Base-by-base conservation (phyloP, 2,888 invertebrate species). In the Drosophila anomalipes region DNA sequence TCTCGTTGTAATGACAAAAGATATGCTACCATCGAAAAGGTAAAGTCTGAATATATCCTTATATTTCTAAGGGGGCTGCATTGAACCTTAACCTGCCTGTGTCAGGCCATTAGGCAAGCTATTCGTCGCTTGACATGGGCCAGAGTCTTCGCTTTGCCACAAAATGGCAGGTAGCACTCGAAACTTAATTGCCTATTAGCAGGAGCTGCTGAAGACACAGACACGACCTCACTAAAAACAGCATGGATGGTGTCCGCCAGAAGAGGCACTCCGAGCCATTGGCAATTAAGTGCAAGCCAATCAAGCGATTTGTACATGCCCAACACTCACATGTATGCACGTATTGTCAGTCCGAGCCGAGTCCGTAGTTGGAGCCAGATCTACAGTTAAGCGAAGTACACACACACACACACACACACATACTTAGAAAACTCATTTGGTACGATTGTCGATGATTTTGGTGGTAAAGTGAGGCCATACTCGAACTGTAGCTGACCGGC, bases 201-300 rank as follows among this genome's bases (percentile, higher is more conserved):
- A 87, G 87, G 67, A 87, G 82, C 80, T 76, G 82, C 86, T 69
- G 79, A 74, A 72, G 67, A 51, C 71, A 64, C 71, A 82, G 86
- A 72, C 87, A 86, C 86, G 89, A 89, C 79, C 77, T 84, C 79
- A 74, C 58, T 85, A 72, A 78, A 77, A 79, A 59, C 77, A 67
- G 56, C 66, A 66, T 66, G 65, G 70, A 53, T 56, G 51, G 26
- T 44, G 56, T 41, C 53, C 33, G 49, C 52, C 52, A 35, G 66
- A 35, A 19, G 65, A 67, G 75, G 70, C 74, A 79, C 79, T 78
- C 74, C 76, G 74, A 82, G 82, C 89, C 87, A 89, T 87, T 89
- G 89, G 86, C 86, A 86, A 86, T 86, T 89, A 86, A 89, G 87
- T 84, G 89, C 87, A 86, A 86, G 89, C 86, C 86, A 86, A 86